Evolutionary conservation across 2,113 vertebrate genomes (phyloP).

Genomic region (Climacteris rufus): DNA sequence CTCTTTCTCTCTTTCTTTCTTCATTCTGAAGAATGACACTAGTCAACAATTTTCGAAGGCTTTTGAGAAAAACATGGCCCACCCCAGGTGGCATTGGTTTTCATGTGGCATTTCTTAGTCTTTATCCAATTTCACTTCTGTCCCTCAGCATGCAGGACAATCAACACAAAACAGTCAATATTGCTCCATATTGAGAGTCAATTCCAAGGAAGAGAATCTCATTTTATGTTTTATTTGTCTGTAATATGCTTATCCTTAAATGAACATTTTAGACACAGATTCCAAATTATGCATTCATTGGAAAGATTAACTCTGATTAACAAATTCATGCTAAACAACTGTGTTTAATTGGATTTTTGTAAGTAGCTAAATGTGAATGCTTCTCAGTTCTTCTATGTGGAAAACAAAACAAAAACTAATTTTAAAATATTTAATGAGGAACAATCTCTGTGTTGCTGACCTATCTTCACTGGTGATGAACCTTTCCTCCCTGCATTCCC

Average conservation of each 20-base stretch:
- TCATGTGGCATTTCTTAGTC: background rate
- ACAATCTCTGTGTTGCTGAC: constrained; percentile 23
- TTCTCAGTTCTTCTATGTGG: constrained; percentile 41
- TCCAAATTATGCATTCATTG: constrained; percentile 77
- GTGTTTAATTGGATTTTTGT: constrained; percentile 79
- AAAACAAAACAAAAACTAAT: constrained; percentile 48
- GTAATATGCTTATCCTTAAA: constrained; percentile 63
- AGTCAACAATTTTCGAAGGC: constrained; percentile 1
- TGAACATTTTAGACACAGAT: constrained; percentile 74
- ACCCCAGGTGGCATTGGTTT: constrained; percentile 7
- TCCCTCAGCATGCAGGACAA: constrained; percentile 21
- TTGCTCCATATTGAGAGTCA: constrained; percentile 26
- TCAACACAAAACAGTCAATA: constrained; percentile 29
- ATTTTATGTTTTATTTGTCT: constrained; percentile 47
- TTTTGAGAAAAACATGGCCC: background rate
- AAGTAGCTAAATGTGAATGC: constrained; percentile 72
- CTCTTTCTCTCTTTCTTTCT: background rate
- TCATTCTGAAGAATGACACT: background rate
- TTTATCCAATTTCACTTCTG: constrained; percentile 32
- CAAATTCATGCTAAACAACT: constrained; percentile 79
- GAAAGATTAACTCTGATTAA: constrained; percentile 82
- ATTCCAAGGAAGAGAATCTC: constrained; percentile 20
- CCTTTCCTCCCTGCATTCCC: background rate
- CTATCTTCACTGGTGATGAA: constrained; percentile 16
- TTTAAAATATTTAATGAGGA: constrained; percentile 43